Percentiles rank a stretch among this genome's conserved stretches.
These are phyloP conservation scores for Macrosoma leucophasiata DNA, from an alignment of 2,888 invertebrate genomes.

Conservation along the genomic window DNA sequence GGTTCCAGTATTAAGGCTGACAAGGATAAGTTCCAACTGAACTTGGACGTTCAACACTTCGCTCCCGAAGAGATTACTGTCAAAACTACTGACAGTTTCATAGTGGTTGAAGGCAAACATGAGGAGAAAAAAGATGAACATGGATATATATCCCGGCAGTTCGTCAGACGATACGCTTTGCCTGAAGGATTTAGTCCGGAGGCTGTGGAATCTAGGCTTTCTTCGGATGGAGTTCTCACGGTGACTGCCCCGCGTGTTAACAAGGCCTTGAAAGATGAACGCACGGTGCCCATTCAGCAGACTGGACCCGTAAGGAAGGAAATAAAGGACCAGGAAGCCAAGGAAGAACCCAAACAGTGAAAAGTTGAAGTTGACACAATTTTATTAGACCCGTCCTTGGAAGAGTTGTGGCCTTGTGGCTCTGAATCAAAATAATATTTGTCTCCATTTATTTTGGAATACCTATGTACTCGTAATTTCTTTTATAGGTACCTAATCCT, in stretches of 20 bases:
- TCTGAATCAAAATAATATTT: no score
- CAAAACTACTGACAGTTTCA: conserved; percentile 79
- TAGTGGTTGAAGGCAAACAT: conserved; percentile 84
- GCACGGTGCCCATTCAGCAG: conserved; percentile 40
- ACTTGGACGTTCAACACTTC: conserved; percentile 84
- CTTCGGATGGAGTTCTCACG: conserved; percentile 83
- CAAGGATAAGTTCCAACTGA: conserved; percentile 78
- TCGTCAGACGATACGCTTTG: conserved; percentile 81
- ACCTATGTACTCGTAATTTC: no score
- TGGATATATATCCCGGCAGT: conserved; percentile 82
- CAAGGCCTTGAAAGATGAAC: conserved; percentile 36
- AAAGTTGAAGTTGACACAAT: no score
- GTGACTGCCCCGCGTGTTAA: conserved; percentile 75
- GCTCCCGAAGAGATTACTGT: conserved; percentile 83
- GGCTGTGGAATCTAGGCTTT: conserved; percentile 80
- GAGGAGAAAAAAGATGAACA: conserved; percentile 83
- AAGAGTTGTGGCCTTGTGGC: no score
- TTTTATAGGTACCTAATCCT: no score
- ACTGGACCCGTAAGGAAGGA: conserved; percentile 50
- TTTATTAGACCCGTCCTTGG: no score
- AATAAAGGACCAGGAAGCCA: conserved; percentile 33
- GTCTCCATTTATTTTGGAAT: no score
- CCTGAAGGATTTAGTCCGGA: conserved; percentile 81
- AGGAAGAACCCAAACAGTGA: conserved; percentile 45
- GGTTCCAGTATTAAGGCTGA: conserved; percentile 69